These are phyloP conservation scores for Acronicta leporina DNA, from an alignment of 2,888 invertebrate species.

Conservation along the genomic window DNA sequence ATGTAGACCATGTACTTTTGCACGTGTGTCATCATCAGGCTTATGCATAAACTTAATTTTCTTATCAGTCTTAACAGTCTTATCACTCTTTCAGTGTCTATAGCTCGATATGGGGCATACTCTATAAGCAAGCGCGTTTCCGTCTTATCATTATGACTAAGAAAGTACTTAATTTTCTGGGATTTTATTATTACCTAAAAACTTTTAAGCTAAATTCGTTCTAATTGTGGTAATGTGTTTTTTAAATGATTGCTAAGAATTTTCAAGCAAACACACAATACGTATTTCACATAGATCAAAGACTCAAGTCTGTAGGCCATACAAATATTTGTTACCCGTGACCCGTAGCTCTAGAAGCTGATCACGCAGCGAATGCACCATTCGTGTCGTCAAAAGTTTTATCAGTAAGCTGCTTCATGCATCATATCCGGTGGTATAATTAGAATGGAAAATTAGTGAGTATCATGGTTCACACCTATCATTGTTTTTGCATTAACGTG, in stretches of 20 bases:
- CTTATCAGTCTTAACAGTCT: not conserved
- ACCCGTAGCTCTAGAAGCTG: too few relatives aligned
- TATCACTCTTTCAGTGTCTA: not conserved
- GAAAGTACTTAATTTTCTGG: too few relatives aligned
- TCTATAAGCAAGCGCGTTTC: not conserved
- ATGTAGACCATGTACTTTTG: slow-evolving; percentile 5
- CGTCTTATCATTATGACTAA: too few relatives aligned
- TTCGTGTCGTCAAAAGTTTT: not conserved
- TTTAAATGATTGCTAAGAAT: too few relatives aligned
- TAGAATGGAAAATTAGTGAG: slow-evolving; percentile 6
- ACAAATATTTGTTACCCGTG: too few relatives aligned
- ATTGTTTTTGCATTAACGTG: slow-evolving; percentile 44
- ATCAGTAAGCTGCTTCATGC: not conserved
- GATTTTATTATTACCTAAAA: too few relatives aligned
- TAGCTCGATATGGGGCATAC: not conserved
- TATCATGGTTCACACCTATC: slow-evolving; percentile 21
- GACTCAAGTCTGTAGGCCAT: too few relatives aligned
- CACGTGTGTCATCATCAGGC: slow-evolving; percentile 4
- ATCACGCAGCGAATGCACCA: too few relatives aligned
- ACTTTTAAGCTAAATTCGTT: too few relatives aligned
- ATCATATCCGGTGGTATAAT: slow-evolving; percentile 15
- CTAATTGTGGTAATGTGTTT: too few relatives aligned
- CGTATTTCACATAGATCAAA: too few relatives aligned
- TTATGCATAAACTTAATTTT: not conserved
- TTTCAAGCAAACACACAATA: too few relatives aligned